These are phyloP conservation scores for Ara ararauna DNA, from an alignment of 2,797 vertebrate species.

Conservation along the genomic window DNA sequence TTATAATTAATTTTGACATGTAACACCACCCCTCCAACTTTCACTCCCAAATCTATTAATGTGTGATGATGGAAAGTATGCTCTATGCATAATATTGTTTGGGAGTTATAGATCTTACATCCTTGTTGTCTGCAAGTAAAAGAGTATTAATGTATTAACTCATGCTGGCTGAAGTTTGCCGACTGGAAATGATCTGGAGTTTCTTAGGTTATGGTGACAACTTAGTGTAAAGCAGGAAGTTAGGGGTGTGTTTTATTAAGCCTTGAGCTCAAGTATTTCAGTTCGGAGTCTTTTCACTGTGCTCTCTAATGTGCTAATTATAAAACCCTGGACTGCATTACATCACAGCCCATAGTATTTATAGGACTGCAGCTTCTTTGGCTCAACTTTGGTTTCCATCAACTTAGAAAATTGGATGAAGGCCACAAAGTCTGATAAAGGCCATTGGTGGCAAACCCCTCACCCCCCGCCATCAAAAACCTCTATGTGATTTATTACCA, in stretches of 20 bases:
- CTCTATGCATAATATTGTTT: conserved; percentile 33
- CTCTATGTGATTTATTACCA: background rate
- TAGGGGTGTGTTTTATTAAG: background rate
- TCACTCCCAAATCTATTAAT: conserved; percentile 62
- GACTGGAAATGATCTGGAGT: background rate
- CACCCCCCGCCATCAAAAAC: accelerated
- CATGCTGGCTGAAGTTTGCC: background rate
- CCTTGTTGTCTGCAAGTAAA: background rate
- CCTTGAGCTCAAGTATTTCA: background rate
- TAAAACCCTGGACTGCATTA: background rate
- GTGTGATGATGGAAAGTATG: conserved; percentile 58
- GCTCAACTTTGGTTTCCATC: background rate
- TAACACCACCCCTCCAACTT: conserved; percentile 70
- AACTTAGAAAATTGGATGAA: conserved; percentile 31
- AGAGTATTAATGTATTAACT: background rate
- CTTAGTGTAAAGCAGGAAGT: background rate
- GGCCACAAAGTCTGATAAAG: conserved; percentile 17
- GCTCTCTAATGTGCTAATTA: background rate
- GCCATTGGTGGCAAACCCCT: background rate
- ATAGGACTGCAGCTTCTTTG: background rate
- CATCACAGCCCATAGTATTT: background rate
- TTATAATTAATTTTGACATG: conserved; percentile 72
- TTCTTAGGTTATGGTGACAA: background rate
- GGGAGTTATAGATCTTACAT: conserved; percentile 31
- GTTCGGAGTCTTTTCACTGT: background rate